phyloP scores from a whole-genome alignment of 2,888 invertebrate genomes.

The Petrolisthes manimaculis region DNA sequence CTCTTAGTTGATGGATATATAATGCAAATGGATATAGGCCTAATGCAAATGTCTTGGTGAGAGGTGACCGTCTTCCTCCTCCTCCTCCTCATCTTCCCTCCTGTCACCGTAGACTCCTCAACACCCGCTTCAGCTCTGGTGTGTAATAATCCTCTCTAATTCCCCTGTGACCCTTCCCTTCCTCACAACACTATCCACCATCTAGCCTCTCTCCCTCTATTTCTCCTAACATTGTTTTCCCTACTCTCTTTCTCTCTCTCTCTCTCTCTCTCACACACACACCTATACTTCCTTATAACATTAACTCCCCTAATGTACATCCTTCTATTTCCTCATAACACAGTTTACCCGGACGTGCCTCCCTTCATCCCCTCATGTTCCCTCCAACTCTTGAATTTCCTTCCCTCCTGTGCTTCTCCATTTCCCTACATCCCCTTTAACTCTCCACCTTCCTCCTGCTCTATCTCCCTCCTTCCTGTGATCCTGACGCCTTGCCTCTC shows the following conservation, averaged over 20 bases:
- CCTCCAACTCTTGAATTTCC: background rate
- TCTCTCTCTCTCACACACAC: background rate
- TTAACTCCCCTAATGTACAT: background rate
- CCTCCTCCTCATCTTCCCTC: too few species aligned
- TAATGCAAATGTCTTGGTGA: too few species aligned
- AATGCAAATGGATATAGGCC: too few species aligned
- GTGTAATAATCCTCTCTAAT: too few species aligned
- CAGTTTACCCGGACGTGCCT: background rate
- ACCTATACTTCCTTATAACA: background rate
- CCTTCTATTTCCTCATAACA: background rate
- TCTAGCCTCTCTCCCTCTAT: too few species aligned
- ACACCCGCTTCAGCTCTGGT: too few species aligned
- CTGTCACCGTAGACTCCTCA: too few species aligned
- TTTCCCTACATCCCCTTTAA: background rate
- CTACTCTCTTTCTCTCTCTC: background rate
- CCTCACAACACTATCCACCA: too few species aligned
- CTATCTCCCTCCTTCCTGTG: background rate
- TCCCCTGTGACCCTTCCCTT: too few species aligned
- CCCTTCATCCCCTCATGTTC: background rate
- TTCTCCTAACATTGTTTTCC: background rate
- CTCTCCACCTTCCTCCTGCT: background rate
- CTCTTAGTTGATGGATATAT: too few species aligned
- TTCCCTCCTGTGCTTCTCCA: background rate
- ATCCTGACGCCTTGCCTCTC: background rate
- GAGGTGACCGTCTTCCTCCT: too few species aligned